These are phyloP conservation scores for Riptortus pedestris DNA, from an alignment of 1,140 invertebrate species.

Conservation along the genomic window DNA sequence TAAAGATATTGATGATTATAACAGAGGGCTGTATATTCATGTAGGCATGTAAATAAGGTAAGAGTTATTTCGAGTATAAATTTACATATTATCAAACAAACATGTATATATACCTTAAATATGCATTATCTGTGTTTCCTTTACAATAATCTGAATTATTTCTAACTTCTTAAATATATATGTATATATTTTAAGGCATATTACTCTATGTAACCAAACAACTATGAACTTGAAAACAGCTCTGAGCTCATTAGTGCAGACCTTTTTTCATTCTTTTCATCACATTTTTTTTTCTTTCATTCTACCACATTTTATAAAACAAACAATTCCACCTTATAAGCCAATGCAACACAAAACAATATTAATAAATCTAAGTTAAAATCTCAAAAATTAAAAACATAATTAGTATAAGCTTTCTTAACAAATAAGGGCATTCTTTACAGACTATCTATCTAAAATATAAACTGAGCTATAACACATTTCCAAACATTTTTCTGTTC, in stretches of 20 bases:
- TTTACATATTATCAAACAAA: not conserved
- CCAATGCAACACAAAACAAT: not conserved
- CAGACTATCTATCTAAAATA: constrained; percentile 11
- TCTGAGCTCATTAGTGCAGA: not conserved
- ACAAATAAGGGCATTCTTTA: not conserved
- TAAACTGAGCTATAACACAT: constrained; percentile 10
- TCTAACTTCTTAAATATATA: not conserved
- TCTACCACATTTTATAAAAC: not conserved
- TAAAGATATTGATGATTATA: not conserved
- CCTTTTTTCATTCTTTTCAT: not conserved
- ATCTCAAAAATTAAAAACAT: not conserved
- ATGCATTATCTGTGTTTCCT: not conserved
- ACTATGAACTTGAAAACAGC: not conserved
- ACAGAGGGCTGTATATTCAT: not conserved
- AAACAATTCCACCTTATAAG: constrained; percentile 5
- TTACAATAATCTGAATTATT: not conserved
- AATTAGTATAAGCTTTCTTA: not conserved
- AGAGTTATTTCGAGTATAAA: constrained; percentile 2
- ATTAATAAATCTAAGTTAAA: not conserved
- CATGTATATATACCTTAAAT: not conserved
- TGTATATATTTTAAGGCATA: not conserved
- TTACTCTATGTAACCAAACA: not conserved
- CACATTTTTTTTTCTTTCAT: not conserved
- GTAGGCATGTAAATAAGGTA: not conserved
- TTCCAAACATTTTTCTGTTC: not conserved